Percentiles rank a stretch among this genome's conserved stretches.
Evolutionary conservation across 2,113 vertebrate genomes (phyloP).

Genomic region (Colistium nudipinnis): DNA sequence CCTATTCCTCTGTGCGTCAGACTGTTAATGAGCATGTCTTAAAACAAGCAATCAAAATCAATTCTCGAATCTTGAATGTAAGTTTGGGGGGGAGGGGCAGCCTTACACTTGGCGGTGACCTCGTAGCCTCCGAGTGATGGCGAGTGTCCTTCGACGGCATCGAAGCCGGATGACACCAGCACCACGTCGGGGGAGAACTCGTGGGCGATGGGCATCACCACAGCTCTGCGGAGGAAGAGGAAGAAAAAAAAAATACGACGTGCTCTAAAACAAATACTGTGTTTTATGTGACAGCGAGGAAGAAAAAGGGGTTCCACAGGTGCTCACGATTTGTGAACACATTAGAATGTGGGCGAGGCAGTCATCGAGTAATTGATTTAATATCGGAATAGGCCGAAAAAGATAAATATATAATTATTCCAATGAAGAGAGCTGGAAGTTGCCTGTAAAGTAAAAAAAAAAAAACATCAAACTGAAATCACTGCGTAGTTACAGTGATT

Average conservation of each 20-base stretch:
- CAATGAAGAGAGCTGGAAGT: slow-evolving; percentile 9
- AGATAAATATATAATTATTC: slow-evolving; percentile 17
- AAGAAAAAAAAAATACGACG: slow-evolving; percentile 10
- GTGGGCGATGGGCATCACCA: slow-evolving; percentile 94
- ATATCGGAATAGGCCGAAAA: slow-evolving; percentile 12
- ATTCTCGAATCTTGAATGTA: slow-evolving; percentile 1
- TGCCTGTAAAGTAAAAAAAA: slow-evolving; percentile 17
- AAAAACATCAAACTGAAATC: slow-evolving; percentile 3
- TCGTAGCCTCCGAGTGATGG: slow-evolving; percentile 89
- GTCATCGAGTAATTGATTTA: slow-evolving; percentile 23
- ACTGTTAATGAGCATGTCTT: background rate
- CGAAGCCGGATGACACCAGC: slow-evolving; percentile 93
- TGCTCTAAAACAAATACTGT: slow-evolving; percentile 13
- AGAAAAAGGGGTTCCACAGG: slow-evolving; percentile 49
- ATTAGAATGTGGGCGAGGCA: slow-evolving; percentile 19
- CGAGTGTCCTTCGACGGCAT: slow-evolving; percentile 89
- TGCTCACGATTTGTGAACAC: slow-evolving; percentile 48
- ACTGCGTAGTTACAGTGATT: slow-evolving; percentile 3
- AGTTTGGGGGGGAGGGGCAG: background rate
- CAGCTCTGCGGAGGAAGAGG: slow-evolving; percentile 79
- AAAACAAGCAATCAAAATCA: no score
- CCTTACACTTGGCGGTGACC: slow-evolving; percentile 96
- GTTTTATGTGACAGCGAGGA: slow-evolving; percentile 1
- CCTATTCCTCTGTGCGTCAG: background rate
- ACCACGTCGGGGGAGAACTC: slow-evolving; percentile 93